These are phyloP conservation scores for Seriola aureovittata DNA, from an alignment of 2,113 vertebrate genomes.

Conservation along the genomic window DNA sequence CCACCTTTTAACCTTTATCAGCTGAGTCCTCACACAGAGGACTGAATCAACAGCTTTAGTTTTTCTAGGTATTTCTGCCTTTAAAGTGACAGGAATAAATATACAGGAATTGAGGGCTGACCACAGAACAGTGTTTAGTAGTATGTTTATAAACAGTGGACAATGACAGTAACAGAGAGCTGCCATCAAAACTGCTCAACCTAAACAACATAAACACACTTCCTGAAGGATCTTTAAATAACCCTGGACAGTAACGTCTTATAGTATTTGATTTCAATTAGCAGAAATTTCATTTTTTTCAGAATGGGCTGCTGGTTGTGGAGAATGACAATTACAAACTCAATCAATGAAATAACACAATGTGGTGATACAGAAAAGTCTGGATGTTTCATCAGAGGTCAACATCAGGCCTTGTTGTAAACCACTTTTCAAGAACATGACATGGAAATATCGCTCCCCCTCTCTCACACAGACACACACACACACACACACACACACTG, in stretches of 20 bases:
- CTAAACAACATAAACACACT: neutral
- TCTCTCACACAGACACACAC: neutral
- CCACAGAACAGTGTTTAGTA: neutral
- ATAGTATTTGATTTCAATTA: neutral
- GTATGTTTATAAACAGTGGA: neutral
- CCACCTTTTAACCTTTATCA: neutral
- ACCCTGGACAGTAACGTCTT: neutral
- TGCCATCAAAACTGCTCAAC: neutral
- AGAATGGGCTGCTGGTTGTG: neutral
- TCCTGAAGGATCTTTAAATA: neutral
- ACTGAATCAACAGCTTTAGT: neutral
- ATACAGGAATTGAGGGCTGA: neutral
- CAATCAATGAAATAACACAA: neutral
- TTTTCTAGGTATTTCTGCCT: neutral
- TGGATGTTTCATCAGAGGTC: slow-evolving; percentile 3
- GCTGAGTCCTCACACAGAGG: neutral
- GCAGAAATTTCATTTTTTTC: neutral
- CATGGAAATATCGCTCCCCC: slow-evolving; percentile 27
- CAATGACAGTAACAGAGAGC: neutral
- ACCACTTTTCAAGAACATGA: slow-evolving; percentile 47
- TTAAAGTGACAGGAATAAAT: neutral
- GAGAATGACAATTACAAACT: neutral
- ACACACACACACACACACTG: slow-evolving; percentile 6
- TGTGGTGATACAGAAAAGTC: neutral
- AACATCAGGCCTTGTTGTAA: slow-evolving; percentile 11